Percentiles rank a stretch among this genome's conserved stretches.
Evolutionary conservation across 2,888 invertebrate species (phyloP).

Genomic region (Parelbella ahira): DNA sequence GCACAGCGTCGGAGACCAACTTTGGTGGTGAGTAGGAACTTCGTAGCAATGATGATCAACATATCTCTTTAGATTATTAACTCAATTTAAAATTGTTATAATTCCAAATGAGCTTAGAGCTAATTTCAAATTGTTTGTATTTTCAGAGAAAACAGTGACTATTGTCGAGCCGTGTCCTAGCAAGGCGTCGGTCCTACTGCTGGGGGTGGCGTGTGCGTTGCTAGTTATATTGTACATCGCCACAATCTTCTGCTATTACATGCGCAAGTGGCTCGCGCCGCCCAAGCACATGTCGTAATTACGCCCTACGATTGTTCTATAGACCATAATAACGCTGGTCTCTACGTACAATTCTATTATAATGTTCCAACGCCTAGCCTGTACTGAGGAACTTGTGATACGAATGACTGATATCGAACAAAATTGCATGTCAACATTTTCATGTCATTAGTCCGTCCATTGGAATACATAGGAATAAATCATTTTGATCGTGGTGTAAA

Average conservation of each 20-base stretch:
- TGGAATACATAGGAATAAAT: too few relatives aligned
- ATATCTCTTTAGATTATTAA: too few relatives aligned
- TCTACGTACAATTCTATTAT: conserved; percentile 25
- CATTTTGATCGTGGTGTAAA: conserved; percentile 26
- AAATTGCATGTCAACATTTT: conserved; percentile 30
- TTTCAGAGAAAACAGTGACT: conserved; percentile 92
- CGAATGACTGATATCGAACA: conserved; percentile 62
- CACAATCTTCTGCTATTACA: conserved; percentile 95
- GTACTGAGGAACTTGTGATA: conserved; percentile 62
- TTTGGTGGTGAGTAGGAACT: conserved; percentile 85
- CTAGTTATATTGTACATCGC: conserved; percentile 94
- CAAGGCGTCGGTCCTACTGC: conserved; percentile 92
- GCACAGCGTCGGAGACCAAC: conserved; percentile 81
- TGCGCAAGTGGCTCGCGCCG: conserved; percentile 94
- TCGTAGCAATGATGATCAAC: too few relatives aligned
- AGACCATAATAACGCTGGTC: conserved; percentile 31
- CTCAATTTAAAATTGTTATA: too few relatives aligned
- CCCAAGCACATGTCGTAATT: conserved; percentile 86
- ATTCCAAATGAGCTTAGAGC: too few relatives aligned
- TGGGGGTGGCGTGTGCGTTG: conserved; percentile 94
- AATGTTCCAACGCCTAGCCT: conserved; percentile 32
- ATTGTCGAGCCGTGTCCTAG: conserved; percentile 95
- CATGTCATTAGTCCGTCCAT: conserved; percentile 28
- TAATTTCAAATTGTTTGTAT: conserved; percentile 28
- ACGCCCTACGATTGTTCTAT: conserved; percentile 30